Conservation (phyloP, 1,140 invertebrate genomes). For the Patella vulgata region DNA sequence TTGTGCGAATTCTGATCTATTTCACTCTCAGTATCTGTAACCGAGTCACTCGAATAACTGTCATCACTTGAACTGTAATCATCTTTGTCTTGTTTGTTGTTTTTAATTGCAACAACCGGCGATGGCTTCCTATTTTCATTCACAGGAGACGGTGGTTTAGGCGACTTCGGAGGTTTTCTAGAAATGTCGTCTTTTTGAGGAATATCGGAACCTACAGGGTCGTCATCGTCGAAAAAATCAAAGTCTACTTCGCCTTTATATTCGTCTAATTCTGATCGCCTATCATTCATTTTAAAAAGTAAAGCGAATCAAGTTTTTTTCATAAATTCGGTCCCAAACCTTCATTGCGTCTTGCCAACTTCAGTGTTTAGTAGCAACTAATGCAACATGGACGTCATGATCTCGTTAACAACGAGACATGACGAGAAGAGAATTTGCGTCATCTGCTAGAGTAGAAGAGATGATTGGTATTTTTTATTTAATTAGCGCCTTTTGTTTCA, state of each 20-base stretch:
- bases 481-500: too few species aligned
- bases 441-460: too few species aligned
- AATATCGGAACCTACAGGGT: slow-evolving; percentile 12
- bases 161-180: slow-evolving; percentile 16
- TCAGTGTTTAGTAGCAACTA: slow-evolving; percentile 18
- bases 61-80: too few species aligned
- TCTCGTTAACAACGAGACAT: too few species aligned
- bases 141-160: slow-evolving; percentile 13
- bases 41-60: slow-evolving; percentile 11
- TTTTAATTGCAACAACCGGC: too few species aligned
- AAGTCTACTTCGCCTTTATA: slow-evolving; percentile 42
- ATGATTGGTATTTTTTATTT: too few species aligned
- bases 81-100: too few species aligned
- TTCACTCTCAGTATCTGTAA: slow-evolving; percentile 13
- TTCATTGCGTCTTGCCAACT: slow-evolving; percentile 7
- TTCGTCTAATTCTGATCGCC: slow-evolving; percentile 8
- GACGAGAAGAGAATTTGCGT: too few species aligned
- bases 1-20: too few species aligned
- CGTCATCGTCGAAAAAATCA: slow-evolving; percentile 46
- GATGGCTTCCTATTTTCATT: too few species aligned
- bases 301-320: not conserved
- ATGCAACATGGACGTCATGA: not conserved
- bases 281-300: slow-evolving; percentile 10
- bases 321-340: too few species aligned
- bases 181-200: slow-evolving; percentile 4